These are phyloP conservation scores for Zygothrica quintamaculata DNA, from an alignment of 2,888 invertebrate species.

Conservation along the genomic window DNA sequence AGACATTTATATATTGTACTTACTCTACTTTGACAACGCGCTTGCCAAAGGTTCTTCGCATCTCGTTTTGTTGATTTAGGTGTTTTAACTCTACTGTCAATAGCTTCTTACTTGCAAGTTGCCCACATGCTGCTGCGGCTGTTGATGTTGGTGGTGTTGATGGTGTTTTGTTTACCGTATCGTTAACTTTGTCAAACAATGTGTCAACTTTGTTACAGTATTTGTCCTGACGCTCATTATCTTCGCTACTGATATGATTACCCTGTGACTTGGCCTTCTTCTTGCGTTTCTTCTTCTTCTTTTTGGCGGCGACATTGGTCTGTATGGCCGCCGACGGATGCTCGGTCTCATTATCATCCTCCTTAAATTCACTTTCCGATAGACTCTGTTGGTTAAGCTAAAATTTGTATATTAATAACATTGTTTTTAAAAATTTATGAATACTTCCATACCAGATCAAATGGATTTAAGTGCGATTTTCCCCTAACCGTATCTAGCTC, in stretches of 20 bases:
- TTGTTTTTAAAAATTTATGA: too few relatives aligned
- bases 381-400: slow-evolving; percentile 88
- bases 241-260: slow-evolving; percentile 87
- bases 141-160: slow-evolving; percentile 48
- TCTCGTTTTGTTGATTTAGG: slow-evolving; percentile 92
- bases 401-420: too few relatives aligned
- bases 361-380: slow-evolving; percentile 89
- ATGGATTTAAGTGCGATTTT: slow-evolving; percentile 88
- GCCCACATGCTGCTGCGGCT: slow-evolving; percentile 66
- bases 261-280: slow-evolving; percentile 86
- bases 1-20: slow-evolving; percentile 38
- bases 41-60: slow-evolving; percentile 92
- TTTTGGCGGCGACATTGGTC: slow-evolving; percentile 86
- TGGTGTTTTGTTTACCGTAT: slow-evolving; percentile 62
- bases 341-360: slow-evolving; percentile 88
- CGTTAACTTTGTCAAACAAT: slow-evolving; percentile 78
- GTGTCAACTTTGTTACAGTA: slow-evolving; percentile 82
- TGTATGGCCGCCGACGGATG: slow-evolving; percentile 85
- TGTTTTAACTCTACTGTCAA: slow-evolving; percentile 89
- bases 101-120: slow-evolving; percentile 88
- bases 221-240: slow-evolving; percentile 85
- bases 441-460: slow-evolving; percentile 88
- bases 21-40: slow-evolving; percentile 89
- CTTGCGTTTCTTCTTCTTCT: slow-evolving; percentile 88
- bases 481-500: slow-evolving; percentile 86